Base-by-base conservation (phyloP, 2,113 vertebrate species). In the Cacatua alba region DNA sequence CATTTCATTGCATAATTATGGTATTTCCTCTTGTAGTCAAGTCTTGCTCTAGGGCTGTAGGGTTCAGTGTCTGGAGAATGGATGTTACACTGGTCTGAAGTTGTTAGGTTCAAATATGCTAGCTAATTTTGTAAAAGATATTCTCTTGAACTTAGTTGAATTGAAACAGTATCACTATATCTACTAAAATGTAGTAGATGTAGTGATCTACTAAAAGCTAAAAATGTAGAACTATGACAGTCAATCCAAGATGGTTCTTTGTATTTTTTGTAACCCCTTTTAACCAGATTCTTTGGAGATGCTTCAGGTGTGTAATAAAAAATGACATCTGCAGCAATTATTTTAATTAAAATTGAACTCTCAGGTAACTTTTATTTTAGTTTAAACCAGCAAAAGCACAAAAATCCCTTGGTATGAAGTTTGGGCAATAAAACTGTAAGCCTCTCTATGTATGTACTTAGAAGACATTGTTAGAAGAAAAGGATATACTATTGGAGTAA, bases 1-100 rank as follows among this genome's bases (percentile, higher is more conserved):
- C 1, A 3, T 67, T 75, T 63, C 2, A 25, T 82, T 65, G 19
- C 24, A 3, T 43, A 49, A 26, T 24, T 1, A 0, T 51, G 51
- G 11, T 13, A 31, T 65, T 80, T 77, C 59, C 6, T 68, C 10
- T 37, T 5, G 6, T 0, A 21, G 41, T 57, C 11, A 39, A 17
- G 8, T 33, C 31, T 82, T 68, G 20, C 29, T 76, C 13, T 43
- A 35, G 48, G 20, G 16, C 52, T 0, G 44, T 15, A 53, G 17
- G 71, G 18, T 65, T 85, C 24, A 63, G 46, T 9, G 16, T 41
- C 39, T 89, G 68, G 37, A 76, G 75, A 31, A 16, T 57, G 20
- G 10, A 4, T 62, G 46, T 23, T 67, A 39, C 17, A 11, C n/a
- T 57, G 10, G 10, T 85, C 55, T 37, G 1, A 60, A n/a, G 4